These are phyloP conservation scores for Oscheius myriophilus DNA, from an alignment of 2,888 invertebrate species.

Conservation along the genomic window DNA sequence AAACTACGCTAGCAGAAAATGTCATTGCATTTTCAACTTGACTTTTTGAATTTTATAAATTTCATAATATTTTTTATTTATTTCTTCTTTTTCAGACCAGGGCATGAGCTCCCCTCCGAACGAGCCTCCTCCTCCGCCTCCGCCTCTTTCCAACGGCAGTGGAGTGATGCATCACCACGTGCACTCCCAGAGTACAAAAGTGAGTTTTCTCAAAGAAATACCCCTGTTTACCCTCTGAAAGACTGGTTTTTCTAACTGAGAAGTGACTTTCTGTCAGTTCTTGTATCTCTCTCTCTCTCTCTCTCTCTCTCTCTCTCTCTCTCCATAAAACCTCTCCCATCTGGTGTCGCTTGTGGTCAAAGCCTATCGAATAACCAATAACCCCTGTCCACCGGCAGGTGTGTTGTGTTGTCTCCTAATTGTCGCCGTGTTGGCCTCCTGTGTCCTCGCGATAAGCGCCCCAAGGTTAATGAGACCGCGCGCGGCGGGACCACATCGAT, in stretches of 20 bases:
- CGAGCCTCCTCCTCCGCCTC: conserved; percentile 31
- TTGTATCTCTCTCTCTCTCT: background rate
- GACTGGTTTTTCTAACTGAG: background rate
- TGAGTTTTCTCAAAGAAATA: no score
- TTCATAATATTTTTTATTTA: no score
- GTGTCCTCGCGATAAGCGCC: conserved; percentile 25
- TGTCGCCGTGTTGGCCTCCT: conserved; percentile 6
- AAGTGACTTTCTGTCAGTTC: background rate
- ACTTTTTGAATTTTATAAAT: no score
- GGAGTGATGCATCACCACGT: no score
- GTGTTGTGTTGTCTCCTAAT: conserved; percentile 16
- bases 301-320: background rate
- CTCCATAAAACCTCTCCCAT: background rate
- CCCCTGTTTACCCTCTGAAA: no score
- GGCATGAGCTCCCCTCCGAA: conserved; percentile 34
- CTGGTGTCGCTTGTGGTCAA: background rate
- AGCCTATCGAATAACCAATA: background rate
- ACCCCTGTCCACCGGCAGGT: conserved; percentile 13
- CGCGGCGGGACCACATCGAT: conserved; percentile 18
- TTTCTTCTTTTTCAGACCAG: conserved; percentile 30
- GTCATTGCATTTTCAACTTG: no score
- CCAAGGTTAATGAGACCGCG: conserved; percentile 31
- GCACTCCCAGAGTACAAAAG: no score
- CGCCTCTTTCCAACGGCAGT: conserved; percentile 5
- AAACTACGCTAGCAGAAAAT: no score